phyloP scores from a whole-genome alignment of 2,888 invertebrate genomes.

The Patella depressa region DNA sequence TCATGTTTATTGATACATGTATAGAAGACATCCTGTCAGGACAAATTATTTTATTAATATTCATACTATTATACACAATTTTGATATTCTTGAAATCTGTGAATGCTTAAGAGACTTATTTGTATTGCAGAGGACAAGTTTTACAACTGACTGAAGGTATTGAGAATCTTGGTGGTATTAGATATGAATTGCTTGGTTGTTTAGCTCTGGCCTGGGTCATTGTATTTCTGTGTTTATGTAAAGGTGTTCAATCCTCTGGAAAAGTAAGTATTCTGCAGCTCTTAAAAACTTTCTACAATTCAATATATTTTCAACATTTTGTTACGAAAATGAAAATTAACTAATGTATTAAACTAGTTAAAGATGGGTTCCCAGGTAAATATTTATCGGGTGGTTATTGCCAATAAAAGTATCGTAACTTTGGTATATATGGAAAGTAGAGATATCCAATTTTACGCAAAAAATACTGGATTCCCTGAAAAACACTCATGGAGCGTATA shows the following conservation, averaged over 20 bases:
- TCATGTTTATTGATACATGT: too few species aligned
- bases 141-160: constrained; percentile 51
- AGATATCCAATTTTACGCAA: too few species aligned
- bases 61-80: not conserved
- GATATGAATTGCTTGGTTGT: constrained; percentile 52
- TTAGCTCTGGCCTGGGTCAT: constrained; percentile 55
- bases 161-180: constrained; percentile 49
- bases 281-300: not conserved
- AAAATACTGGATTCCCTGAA: too few species aligned
- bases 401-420: too few species aligned
- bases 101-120: not conserved
- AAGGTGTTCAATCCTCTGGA: constrained; percentile 57
- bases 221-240: constrained; percentile 57
- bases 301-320: not conserved
- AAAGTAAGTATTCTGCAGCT: constrained; percentile 34
- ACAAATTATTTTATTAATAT: not conserved
- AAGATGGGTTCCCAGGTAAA: too few species aligned
- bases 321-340: too few species aligned
- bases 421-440: too few species aligned
- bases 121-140: constrained; percentile 47
- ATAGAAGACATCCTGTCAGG: too few species aligned
- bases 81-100: not conserved
- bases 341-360: too few species aligned
- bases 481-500: too few species aligned
- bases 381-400: too few species aligned